These are phyloP conservation scores for Colossoma macropomum DNA, from an alignment of 2,113 vertebrate species.

Conservation along the genomic window DNA sequence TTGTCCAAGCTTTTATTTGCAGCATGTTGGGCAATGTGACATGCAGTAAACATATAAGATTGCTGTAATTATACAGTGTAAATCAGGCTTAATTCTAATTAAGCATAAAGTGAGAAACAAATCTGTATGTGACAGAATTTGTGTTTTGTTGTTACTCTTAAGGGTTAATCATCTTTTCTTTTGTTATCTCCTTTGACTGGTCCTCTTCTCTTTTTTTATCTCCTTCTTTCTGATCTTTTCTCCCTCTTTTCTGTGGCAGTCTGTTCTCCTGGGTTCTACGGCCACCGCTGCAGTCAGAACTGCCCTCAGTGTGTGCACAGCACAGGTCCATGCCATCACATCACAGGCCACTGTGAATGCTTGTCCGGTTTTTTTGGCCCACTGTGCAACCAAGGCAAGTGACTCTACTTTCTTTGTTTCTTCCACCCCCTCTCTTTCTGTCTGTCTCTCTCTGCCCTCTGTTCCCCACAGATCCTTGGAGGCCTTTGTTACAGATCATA, in stretches of 20 bases:
- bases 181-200: background rate
- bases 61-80: too few species aligned
- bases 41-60: too few species aligned
- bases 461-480: slow-evolving; percentile 17
- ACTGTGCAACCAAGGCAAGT: slow-evolving; percentile 95
- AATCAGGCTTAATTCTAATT: too few species aligned
- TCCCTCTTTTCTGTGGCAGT: slow-evolving; percentile 72
- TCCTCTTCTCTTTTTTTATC: background rate
- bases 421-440: slow-evolving; percentile 28
- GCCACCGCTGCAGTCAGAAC: slow-evolving; percentile 89
- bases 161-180: background rate
- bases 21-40: too few species aligned
- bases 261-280: slow-evolving; percentile 92
- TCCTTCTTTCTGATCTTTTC: background rate
- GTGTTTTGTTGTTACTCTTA: background rate
- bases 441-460: slow-evolving; percentile 5
- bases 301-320: slow-evolving; percentile 96
- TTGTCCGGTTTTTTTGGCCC: slow-evolving; percentile 90
- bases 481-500: slow-evolving; percentile 13
- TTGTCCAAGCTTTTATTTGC: too few species aligned
- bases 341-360: slow-evolving; percentile 92
- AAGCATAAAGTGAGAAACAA: too few species aligned
- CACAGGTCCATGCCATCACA: slow-evolving; percentile 89
- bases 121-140: too few species aligned
- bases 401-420: slow-evolving; percentile 48